A percentile compares a stretch with the other conserved stretches of the same genome.
Evolutionary conservation across 2,113 vertebrate genomes (phyloP).

Genomic region (Otocyon megalotis): DNA sequence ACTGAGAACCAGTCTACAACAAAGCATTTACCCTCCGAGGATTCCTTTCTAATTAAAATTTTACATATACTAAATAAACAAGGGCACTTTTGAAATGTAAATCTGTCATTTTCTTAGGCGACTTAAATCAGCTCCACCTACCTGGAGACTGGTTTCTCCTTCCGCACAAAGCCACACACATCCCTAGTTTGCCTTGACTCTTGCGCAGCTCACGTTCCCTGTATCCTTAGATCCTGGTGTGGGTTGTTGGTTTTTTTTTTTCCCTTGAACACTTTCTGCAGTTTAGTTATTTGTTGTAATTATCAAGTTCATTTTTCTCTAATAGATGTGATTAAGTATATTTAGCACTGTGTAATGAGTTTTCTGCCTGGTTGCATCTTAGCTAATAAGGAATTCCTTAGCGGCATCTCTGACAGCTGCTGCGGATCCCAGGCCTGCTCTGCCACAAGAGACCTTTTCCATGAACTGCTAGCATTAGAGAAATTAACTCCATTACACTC

Average conservation of each 20-base stretch:
- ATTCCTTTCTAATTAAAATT: slow-evolving; percentile 79
- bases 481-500: slow-evolving; percentile 91
- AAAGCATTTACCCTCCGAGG: slow-evolving; percentile 60
- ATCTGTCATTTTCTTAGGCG: slow-evolving; percentile 74
- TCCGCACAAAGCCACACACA: accelerated
- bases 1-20: slow-evolving; percentile 37
- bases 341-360: slow-evolving; percentile 99
- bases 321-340: slow-evolving; percentile 99
- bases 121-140: slow-evolving; percentile 67
- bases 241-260: slow-evolving; percentile 54
- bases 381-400: slow-evolving; percentile 96
- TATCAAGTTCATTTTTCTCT: slow-evolving; percentile 94
- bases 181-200: neutral
- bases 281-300: slow-evolving; percentile 97
- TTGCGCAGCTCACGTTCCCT: neutral
- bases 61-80: slow-evolving; percentile 77
- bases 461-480: slow-evolving; percentile 89
- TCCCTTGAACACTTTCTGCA: slow-evolving; percentile 87
- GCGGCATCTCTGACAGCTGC: slow-evolving; percentile 90
- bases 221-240: slow-evolving; percentile 62
- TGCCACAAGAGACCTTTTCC: slow-evolving; percentile 87
- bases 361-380: slow-evolving; percentile 98
- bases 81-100: slow-evolving; percentile 81
- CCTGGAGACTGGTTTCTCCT: slow-evolving; percentile 42
- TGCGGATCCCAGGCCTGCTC: slow-evolving; percentile 87